Base-by-base conservation (phyloP, 2,888 invertebrate species). In the Oeneis ivallda region DNA sequence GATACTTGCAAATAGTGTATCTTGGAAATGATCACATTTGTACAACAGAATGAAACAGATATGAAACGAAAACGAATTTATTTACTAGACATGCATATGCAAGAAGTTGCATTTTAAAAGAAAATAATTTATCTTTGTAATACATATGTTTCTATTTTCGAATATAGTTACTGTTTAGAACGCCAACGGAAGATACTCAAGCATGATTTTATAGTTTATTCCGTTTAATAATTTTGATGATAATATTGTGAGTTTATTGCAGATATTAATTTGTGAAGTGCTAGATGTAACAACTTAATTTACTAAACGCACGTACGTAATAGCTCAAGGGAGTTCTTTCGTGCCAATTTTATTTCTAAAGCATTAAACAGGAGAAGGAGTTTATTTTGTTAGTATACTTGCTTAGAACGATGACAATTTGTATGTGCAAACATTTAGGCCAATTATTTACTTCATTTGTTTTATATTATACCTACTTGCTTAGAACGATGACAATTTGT, bases 361-460 rank as follows among this genome's bases (percentile, higher is more conserved):
- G 15, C 45, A 45, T 45, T n/a, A n/a, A n/a, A 45, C 9, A 9
- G 8, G 8, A 10, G 47, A 47, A 9, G 8, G 8, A 10, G 47
- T 17, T 47, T 17, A 47, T 47, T 47, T 17, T 15, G 2, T 8
- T 17, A n/a, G 15, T 15, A 15, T 26, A 26, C 3, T 37, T 37
- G 37, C 7, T 37, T 8, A 8, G 9, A 34, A 34, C 6, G 32
- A 34, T n/a, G 6, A 34, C 32, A 6, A 5, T 34, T 34, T 5
- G 4, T 34, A 34, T 34, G 32, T 6, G 32, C 32, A 34, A 10
- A 41, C 39, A 10, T 41, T 7, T 41, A 41, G 5, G 13, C 26
- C 50, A 52, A 52, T 52, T 52, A 52, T 34, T 52, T n/a, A 52
- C 32, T 52, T 52, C 34, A 15, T 52, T 52, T 34, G n/a, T 49